Evolutionary conservation across 2,113 vertebrate species (phyloP), one percentile per base, ranked within the genome.

Genomic region (Sebastes schlegelii): DNA sequence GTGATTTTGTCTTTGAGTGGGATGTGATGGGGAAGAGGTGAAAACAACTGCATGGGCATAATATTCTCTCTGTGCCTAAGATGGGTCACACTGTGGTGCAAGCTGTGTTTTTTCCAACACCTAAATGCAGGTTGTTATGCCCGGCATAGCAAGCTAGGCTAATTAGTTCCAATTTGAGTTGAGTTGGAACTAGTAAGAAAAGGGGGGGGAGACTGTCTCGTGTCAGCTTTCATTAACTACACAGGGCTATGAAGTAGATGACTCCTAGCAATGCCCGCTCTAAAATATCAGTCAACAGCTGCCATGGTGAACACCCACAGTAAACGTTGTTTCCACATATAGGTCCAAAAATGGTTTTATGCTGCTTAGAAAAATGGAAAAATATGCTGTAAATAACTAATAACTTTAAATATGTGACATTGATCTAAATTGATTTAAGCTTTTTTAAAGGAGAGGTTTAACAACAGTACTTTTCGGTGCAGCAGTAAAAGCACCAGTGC

Each of bases 1-100:
- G 86, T 67, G 81, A 86, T 88, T 88, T 81, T 83, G 70, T 91
- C 55, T 82, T 34, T 34, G 51, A 60, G 62, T 69, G 17, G 78
- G 65, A 42, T 77, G 60, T 52, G 34, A 34, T 34, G 23, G 71
- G 13, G 46, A 79, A 46, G 26, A 69, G 46, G 51, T 69, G 21
- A 86, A 87, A 88, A 82, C 48, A 88, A 61, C 55, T 57, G 55
- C 67, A 62, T 21, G 26, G 65, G 9, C 13, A 11, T 74, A 62
- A 80, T 82, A 10, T 77, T 66, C 40, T 68, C 7, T 61, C 4
- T 52, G 71, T 52, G 63, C 13, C 17, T 51, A 13, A 46, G n/a
- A 57, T 46, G 42, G 9, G 13, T 55, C 34, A 62, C 64, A 16
- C 6, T 21, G 46, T 52, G 45, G 40, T 43, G 23, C 46, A 63